Conservation (phyloP, 2,113 vertebrate genomes). For the Antigone vipio region DNA sequence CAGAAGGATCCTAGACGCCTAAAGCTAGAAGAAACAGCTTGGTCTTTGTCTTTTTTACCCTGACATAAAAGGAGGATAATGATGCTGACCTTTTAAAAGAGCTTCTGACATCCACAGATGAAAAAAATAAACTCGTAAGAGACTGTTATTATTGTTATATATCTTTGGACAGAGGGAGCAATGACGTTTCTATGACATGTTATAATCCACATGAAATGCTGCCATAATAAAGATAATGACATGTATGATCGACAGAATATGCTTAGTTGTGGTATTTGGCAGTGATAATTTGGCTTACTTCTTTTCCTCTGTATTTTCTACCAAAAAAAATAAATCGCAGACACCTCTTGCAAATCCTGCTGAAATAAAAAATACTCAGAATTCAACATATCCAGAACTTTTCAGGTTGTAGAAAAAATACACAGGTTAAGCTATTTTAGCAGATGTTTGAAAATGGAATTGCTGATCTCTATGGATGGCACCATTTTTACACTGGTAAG, state of each 20-base stretch:
- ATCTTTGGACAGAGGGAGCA: neutral
- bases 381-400: neutral
- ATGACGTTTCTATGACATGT: constrained; percentile 34
- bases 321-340: neutral
- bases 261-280: constrained; percentile 48
- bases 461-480: neutral
- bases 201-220: constrained; percentile 31
- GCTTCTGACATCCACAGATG: constrained; percentile 25
- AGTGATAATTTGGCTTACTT: constrained; percentile 18
- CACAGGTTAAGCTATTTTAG: neutral
- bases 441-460: neutral
- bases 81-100: constrained; percentile 36
- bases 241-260: neutral
- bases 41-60: neutral
- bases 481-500: neutral
- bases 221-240: constrained; percentile 46
- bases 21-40: constrained; percentile 3
- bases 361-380: neutral
- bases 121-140: constrained; percentile 13
- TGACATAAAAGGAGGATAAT: constrained; percentile 9
- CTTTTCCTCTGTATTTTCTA: neutral
- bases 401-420: neutral
- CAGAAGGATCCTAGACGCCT: neutral
- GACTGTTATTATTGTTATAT: constrained; percentile 36
- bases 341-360: neutral